Evolutionary conservation across 2,888 invertebrate species (phyloP), one percentile per base, ranked within the genome.

Genomic region (Nipponacmea schrenckii): DNA sequence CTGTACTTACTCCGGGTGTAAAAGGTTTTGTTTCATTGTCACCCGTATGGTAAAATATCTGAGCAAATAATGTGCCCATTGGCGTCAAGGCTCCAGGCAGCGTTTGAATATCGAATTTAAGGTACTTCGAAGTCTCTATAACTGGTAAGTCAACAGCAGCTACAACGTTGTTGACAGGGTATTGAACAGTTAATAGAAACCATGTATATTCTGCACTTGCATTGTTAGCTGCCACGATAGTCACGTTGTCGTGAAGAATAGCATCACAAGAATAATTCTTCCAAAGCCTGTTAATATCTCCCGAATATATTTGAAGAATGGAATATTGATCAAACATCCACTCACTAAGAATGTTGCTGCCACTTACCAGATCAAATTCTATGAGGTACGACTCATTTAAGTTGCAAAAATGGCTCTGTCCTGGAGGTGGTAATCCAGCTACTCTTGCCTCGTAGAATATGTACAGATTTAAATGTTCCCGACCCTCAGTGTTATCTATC

Each of bases 251-350:
- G 3, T 46, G 8, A 5, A 24, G 65, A 7, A 66, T 45, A 7
- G 46, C 66, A 26, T 64, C 31, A 45, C 50, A 70, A 20, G 46
- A 62, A 8, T 62, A 24, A 15, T 39, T 26, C 26, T 66, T 65
- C 39, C 62, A 48, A 56, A 70, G 24, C 31, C 26, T 24, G 12
- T 62, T 24, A n/a, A 70, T 65, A 26, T 27, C 56, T 17, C 62
- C 70, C 17, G 50, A 31, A n/a, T 64, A 70, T 15, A 50, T 39
- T 26, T 64, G 56, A 5, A 70, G 44, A 1, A 39, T 62, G 17
- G 70, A 70, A 17, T 56, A 48, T 27, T 65, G 14, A 2, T 27
- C 45, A 14, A 70, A 45, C 70, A 70, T 70, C 70, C 70, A 70
- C 62, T 70, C 70, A 15, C 56, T 65, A 17, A 62, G 44, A 15